Base-by-base conservation (phyloP, 2,797 vertebrate genomes). In the Hoplostethus atlanticus region DNA sequence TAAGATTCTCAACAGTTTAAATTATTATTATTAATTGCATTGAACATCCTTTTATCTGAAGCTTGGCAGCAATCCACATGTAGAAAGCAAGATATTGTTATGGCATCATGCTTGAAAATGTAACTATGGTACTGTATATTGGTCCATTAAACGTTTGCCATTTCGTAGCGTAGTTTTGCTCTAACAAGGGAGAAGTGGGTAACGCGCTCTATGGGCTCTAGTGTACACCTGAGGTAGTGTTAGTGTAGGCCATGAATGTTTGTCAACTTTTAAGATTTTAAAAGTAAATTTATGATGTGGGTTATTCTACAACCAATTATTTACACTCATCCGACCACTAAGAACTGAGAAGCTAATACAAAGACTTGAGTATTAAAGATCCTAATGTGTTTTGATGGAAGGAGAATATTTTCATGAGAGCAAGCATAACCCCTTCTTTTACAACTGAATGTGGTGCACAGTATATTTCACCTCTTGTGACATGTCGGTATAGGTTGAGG, bases 181-280 rank as follows among this genome's bases (percentile, higher is more conserved):
- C 30, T 28, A 44, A 44, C 5, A 15, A 17, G 53, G 21, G 40
- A 59, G 47, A 25, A 54, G 42, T 60, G 31, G 53, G 63, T 16
- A 28, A 47, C 66, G 52, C 68, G 58, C 58, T 74, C 48, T 58
- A 50, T 66, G 76, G 72, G 71, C 73, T 84, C 63, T 77, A 69
- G 73, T 87, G 80, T 64, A 88, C 77, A 87, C 84, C 87, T 94
- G 93, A 92, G 92, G 93, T 93, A 93, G 90, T 79, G 85, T 87
- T 89, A 84, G 83, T 84, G 63, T 78, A 87, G 87, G 84, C 86
- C 73, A 88, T 84, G 54, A 71, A 65, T 81, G 46, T 30, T 46
- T 52, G 47, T 48, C 8, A 42, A 30, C 53, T 83, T 25, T 57
- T 30, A 46, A 56, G 64, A 74, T 25, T 65, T 68, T 76, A 21